These are phyloP conservation scores for Aleiodes leptofemur DNA, from an alignment of 2,888 invertebrate genomes.

Conservation along the genomic window DNA sequence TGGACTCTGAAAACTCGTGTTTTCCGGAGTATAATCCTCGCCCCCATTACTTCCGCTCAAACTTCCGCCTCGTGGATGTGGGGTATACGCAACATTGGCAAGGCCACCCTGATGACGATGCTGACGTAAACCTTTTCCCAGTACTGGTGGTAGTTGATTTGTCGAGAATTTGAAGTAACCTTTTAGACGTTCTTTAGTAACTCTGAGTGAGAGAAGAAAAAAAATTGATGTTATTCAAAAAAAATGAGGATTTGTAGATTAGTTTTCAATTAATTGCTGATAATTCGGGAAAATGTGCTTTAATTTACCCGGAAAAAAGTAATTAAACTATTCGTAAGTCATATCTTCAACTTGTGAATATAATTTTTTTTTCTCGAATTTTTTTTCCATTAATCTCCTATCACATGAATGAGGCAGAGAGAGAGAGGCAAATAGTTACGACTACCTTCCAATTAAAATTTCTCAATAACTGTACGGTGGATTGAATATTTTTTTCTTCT, in stretches of 20 bases:
- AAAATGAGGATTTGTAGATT: background rate
- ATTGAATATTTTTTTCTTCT: too few relatives aligned
- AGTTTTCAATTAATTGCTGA: too few relatives aligned
- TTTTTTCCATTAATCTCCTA: too few relatives aligned
- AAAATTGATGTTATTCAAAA: background rate
- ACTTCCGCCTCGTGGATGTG: conserved; percentile 51
- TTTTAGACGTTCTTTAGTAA: conserved; percentile 78
- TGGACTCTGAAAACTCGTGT: conserved; percentile 46
- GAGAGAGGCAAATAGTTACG: too few relatives aligned
- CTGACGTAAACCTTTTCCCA: conserved; percentile 43
- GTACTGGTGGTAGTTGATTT: conserved; percentile 69
- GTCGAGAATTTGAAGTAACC: conserved; percentile 78
- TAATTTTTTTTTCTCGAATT: too few relatives aligned
- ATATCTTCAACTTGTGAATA: too few relatives aligned
- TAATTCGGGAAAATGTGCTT: too few relatives aligned
- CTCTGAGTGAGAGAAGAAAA: conserved; percentile 67
- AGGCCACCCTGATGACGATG: conserved; percentile 32
- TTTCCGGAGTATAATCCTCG: conserved; percentile 42
- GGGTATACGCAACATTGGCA: conserved; percentile 49
- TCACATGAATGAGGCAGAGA: too few relatives aligned
- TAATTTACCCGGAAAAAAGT: too few relatives aligned
- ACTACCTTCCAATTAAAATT: too few relatives aligned
- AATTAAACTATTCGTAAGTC: too few relatives aligned
- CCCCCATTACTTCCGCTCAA: conserved; percentile 64
- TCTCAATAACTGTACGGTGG: too few relatives aligned